Conservation (phyloP, 1,140 invertebrate species). For the Pectinophora gossypiella region DNA sequence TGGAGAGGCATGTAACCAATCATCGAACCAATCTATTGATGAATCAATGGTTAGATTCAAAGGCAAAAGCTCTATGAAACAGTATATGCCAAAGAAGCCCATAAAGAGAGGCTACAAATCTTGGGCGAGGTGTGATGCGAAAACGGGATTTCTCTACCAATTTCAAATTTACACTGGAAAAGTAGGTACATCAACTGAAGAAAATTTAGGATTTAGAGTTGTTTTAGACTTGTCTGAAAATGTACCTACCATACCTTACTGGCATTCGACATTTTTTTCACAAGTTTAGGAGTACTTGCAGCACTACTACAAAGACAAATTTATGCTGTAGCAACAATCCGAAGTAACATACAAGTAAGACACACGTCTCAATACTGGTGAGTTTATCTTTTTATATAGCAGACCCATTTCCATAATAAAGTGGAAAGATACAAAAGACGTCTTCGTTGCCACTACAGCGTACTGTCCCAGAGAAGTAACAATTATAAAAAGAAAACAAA, state of each 20-base stretch:
- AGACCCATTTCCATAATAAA: constrained; percentile 1
- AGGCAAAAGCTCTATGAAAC: constrained; percentile 35
- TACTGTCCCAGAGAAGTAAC: background rate
- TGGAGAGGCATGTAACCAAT: background rate
- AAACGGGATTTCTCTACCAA: background rate
- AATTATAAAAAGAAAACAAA: constrained; percentile 5
- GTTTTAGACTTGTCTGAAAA: background rate
- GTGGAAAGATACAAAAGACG: constrained; percentile 7
- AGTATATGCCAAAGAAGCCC: constrained; percentile 61
- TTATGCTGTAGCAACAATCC: constrained; percentile 52
- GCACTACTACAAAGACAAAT: constrained; percentile 41
- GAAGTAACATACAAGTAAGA: constrained; percentile 17
- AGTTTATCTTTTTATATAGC: constrained; percentile 4
- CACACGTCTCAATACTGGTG: background rate
- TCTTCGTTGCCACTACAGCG: constrained; percentile 3
- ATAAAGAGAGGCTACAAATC: constrained; percentile 60
- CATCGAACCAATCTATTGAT: constrained; percentile 12
- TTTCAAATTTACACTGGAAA: background rate
- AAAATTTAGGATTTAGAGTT: background rate
- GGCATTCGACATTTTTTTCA: constrained; percentile 67
- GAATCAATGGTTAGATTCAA: constrained; percentile 41
- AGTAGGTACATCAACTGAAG: background rate
- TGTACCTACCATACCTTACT: constrained; percentile 15
- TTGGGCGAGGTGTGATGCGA: constrained; percentile 21
- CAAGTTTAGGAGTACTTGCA: constrained; percentile 30